Conservation (phyloP, 2,888 invertebrate genomes). For the Dicyrtomina minuta region DNA sequence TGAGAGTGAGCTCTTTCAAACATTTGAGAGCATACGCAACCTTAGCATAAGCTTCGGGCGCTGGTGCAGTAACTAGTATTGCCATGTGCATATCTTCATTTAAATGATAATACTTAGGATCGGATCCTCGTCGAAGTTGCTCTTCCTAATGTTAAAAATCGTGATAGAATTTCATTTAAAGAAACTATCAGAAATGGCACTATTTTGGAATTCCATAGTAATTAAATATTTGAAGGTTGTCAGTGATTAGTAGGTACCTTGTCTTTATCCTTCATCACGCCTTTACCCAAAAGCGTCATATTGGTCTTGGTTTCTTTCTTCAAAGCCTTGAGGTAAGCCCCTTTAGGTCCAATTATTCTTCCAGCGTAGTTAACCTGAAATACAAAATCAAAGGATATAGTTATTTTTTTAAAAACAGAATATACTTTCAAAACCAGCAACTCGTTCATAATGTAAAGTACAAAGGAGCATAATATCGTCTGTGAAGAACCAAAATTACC, state of each 20-base stretch:
- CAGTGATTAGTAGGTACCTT: constrained; percentile 67
- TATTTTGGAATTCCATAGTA: not conserved
- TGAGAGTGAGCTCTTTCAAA: constrained; percentile 52
- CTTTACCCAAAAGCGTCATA: constrained; percentile 89
- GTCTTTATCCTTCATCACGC: constrained; percentile 89
- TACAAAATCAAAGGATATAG: constrained; percentile 35
- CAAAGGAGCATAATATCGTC: not conserved
- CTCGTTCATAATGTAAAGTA: too few species aligned
- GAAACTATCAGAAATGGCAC: too few species aligned
- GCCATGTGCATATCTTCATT: constrained; percentile 86
- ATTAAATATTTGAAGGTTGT: constrained; percentile 27
- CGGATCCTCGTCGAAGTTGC: constrained; percentile 76
- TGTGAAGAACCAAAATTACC: too few species aligned
- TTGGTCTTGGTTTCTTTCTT: constrained; percentile 94
- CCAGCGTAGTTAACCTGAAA: constrained; percentile 92
- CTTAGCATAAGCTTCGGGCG: constrained; percentile 79
- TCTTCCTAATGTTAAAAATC: constrained; percentile 67
- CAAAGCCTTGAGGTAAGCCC: constrained; percentile 85
- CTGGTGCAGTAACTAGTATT: constrained; percentile 81
- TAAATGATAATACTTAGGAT: constrained; percentile 85
- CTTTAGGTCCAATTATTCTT: constrained; percentile 88
- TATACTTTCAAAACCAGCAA: too few species aligned
- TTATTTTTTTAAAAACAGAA: too few species aligned
- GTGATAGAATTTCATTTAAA: too few species aligned
- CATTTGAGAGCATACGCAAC: constrained; percentile 40